A percentile compares a stretch with the other conserved stretches of the same genome.
Evolutionary conservation across 2,888 invertebrate genomes (phyloP).

Genomic region (Zelleria hepariella): DNA sequence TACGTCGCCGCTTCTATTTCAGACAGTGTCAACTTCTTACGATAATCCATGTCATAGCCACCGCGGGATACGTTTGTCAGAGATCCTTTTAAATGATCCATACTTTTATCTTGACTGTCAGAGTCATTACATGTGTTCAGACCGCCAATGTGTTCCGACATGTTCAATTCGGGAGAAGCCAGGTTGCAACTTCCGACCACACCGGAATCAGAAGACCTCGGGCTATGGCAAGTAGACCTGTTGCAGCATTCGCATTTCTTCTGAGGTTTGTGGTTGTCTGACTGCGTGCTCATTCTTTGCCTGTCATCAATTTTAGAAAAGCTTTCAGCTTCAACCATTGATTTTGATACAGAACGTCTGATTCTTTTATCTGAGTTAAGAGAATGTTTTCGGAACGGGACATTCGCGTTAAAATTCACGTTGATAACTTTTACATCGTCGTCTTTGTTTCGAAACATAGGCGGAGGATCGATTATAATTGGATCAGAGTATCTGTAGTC

Average conservation of each 20-base stretch:
- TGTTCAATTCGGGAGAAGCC: constrained; percentile 78
- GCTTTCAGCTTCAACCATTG: constrained; percentile 55
- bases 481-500: constrained; percentile 32
- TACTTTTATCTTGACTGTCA: constrained; percentile 45
- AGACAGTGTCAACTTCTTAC: constrained; percentile 62
- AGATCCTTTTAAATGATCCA: constrained; percentile 34
- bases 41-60: constrained; percentile 36
- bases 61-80: constrained; percentile 39
- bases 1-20: constrained; percentile 74
- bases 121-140: constrained; percentile 43
- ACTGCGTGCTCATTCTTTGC: constrained; percentile 61
- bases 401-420: constrained; percentile 48
- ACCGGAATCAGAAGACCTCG: constrained; percentile 86
- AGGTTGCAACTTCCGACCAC: constrained; percentile 87
- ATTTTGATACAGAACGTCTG: constrained; percentile 56
- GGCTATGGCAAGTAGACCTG: constrained; percentile 76
- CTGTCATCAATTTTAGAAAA: constrained; percentile 38
- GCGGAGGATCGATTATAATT: constrained; percentile 69
- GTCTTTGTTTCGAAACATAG: constrained; percentile 71
- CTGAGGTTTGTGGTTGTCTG: constrained; percentile 42
- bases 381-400: constrained; percentile 69
- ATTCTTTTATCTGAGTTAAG: constrained; percentile 74
- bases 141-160: constrained; percentile 43
- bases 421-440: constrained; percentile 57
- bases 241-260: constrained; percentile 74